Base-by-base conservation (phyloP, 1,140 invertebrate species). In the Plectrocnemia conspersa region DNA sequence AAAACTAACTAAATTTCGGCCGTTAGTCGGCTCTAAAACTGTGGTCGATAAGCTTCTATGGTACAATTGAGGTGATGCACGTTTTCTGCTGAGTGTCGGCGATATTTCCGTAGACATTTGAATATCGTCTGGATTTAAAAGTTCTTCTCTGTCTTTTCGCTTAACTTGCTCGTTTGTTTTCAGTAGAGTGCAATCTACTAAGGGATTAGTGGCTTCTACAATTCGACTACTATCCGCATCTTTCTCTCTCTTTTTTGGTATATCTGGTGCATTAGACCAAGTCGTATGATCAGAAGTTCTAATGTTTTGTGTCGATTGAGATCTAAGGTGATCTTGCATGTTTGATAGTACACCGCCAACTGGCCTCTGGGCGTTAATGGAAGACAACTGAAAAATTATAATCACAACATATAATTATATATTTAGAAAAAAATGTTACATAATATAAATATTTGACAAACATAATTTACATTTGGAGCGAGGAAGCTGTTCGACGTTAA, bases 11-110 rank as follows among this genome's bases (percentile, higher is more conserved):
- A 58, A 47, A 13, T 52, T 42, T 11, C 66, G 61, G 21, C 61
- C 23, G 2, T 27, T 41, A 19, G 52, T 24, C 23, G 69, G 65
- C 59, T 73, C 71, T 47, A 74, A 63, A 54, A 68, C 68, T 18
- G 66, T 72, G 38, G 67, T 70, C 21, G 73, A 73, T 52, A 72
- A 52, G 52, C 73, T 74, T 32, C 73, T 68, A 48, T 72, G 72
- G 59, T 75, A 75, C 61, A 70, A 67, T 57, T 67, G 66, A 3
- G 71, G 70, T 6, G 72, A 74, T 9, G 27, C 6, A 21, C 47
- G 10, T 63, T 66, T 9, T 69, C 66, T 64, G 68, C 69, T 59
- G 2, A 27, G 27, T 1, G 54, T 41, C 6, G 40, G 29, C 13
- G 60, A 49, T n/a, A 22, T 41, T 11, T 29, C 29, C 13, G 29